Percentiles rank a stretch among this genome's conserved stretches.
phyloP scores from a whole-genome alignment of 2,113 vertebrate species.

The Hystrix cristata region DNA sequence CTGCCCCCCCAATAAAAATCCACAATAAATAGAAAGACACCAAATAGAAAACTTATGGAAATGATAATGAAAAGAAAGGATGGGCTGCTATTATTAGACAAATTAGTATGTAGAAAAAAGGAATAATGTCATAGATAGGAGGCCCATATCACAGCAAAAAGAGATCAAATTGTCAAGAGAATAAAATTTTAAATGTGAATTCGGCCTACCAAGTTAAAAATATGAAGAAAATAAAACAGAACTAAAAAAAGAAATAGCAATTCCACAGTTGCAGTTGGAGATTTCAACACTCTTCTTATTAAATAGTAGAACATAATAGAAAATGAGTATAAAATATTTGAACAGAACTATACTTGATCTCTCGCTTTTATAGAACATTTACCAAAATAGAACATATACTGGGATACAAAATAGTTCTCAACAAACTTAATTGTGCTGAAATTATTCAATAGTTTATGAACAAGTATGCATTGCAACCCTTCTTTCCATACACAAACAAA shows the following conservation, averaged over 20 bases:
- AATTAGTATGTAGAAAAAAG: neutral
- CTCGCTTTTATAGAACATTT: neutral
- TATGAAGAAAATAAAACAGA: neutral
- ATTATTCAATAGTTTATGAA: neutral
- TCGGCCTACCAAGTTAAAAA: neutral
- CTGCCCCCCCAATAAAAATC: neutral
- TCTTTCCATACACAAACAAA: neutral
- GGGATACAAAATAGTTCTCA: neutral
- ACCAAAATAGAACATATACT: neutral
- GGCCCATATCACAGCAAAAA: neutral
- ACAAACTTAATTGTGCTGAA: neutral
- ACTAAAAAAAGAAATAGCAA: neutral
- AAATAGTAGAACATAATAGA: neutral
- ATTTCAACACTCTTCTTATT: neutral
- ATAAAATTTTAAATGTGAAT: neutral
- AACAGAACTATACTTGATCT: neutral
- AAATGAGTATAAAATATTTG: neutral
- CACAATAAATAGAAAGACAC: neutral
- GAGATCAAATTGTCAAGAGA: neutral
- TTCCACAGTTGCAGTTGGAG: neutral
- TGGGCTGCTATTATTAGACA: neutral
- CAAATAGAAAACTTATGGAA: neutral
- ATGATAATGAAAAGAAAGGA: neutral
- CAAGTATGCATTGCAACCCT: neutral
- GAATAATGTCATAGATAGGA: neutral